phyloP scores from a whole-genome alignment of 2,888 invertebrate genomes.

The Epinotia bilunana region DNA sequence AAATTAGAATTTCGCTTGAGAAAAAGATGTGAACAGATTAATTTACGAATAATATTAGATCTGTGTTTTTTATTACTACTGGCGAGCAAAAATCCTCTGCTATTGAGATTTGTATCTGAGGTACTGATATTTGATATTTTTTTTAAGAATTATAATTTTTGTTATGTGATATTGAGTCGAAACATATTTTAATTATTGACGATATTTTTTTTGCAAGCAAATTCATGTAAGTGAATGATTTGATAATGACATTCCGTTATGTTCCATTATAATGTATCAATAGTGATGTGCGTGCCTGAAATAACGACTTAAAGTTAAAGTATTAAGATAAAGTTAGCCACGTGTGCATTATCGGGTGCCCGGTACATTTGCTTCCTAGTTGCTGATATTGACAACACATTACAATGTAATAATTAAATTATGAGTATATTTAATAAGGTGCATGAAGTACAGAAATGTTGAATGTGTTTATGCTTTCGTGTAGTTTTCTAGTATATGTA shows the following conservation, averaged over 20 bases:
- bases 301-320: not conserved
- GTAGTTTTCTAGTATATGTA: not conserved
- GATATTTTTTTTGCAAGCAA: not conserved
- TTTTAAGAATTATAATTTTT: no score
- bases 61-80: not conserved
- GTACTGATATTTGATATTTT: not conserved
- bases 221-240: no score
- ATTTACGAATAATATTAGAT: not conserved
- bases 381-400: conserved; percentile 25
- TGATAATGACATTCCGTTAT: conserved; percentile 1
- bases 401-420: not conserved
- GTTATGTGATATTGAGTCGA: not conserved
- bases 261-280: not conserved
- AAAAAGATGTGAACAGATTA: no score
- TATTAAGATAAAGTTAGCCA: conserved; percentile 14
- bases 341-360: conserved; percentile 10
- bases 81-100: not conserved
- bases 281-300: conserved; percentile 32
- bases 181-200: not conserved
- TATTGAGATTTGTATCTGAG: not conserved
- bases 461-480: not conserved
- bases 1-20: no score
- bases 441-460: not conserved
- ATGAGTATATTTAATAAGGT: not conserved
- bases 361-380: conserved; percentile 49